Evolutionary conservation across 2,113 vertebrate genomes (phyloP).

Genomic region (Otocyon megalotis): DNA sequence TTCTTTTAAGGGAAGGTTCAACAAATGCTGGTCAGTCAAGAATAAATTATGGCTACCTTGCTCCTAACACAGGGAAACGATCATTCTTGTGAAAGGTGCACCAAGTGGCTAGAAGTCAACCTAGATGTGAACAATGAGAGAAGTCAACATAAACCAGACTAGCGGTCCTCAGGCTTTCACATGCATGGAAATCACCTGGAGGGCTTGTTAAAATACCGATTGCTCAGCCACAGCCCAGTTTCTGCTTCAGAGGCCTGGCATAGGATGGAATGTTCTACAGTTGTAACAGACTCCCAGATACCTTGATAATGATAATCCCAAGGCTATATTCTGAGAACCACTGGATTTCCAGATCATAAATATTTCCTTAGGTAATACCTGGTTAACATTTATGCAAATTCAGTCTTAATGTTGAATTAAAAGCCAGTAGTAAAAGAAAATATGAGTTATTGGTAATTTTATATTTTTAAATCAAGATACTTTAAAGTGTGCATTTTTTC

Average conservation of each 20-base stretch:
- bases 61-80: not conserved
- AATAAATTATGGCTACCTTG: not conserved
- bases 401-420: not conserved
- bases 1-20: not conserved
- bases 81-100: not conserved
- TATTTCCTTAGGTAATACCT: not conserved
- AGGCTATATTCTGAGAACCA: not conserved
- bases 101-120: not conserved
- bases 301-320: not conserved
- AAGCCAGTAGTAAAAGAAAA: not conserved
- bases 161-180: no score
- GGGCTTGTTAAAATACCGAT: not conserved
- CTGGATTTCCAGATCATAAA: not conserved
- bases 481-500: not conserved
- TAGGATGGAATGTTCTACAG: accelerated
- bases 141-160: not conserved
- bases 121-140: not conserved
- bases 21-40: not conserved
- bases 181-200: not conserved
- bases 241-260: not conserved
- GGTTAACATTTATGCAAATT: not conserved
- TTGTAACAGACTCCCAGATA: not conserved
- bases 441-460: not conserved
- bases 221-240: accelerated
- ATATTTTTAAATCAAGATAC: not conserved